A percentile compares a stretch with the other conserved stretches of the same genome.
phyloP scores from a whole-genome alignment of 2,888 invertebrate genomes.

The Amaurobius ferox region DNA sequence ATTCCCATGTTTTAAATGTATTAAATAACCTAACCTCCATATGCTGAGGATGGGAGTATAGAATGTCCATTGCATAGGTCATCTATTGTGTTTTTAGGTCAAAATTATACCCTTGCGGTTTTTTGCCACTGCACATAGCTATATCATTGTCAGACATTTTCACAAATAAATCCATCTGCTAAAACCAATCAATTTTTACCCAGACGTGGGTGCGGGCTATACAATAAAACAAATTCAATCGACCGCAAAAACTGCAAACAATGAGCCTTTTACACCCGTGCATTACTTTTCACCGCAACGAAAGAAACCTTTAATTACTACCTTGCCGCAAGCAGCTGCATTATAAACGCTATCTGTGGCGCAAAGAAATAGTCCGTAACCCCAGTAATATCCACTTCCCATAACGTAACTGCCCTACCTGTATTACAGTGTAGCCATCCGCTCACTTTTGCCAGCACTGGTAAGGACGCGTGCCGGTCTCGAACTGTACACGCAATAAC shows the following conservation, averaged over 20 bases:
- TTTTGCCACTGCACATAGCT: background rate
- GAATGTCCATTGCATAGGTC: too few species aligned
- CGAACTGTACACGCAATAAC: slow-evolving; percentile 18
- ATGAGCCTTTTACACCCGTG: background rate
- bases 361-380: slow-evolving; percentile 12
- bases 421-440: slow-evolving; percentile 11
- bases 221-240: slow-evolving; percentile 19
- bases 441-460: background rate
- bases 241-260: slow-evolving; percentile 51
- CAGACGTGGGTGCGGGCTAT: background rate
- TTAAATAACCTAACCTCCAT: too few species aligned
- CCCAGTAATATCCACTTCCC: slow-evolving; percentile 32
- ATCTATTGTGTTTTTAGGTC: background rate
- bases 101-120: background rate
- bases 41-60: too few species aligned
- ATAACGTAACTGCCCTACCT: slow-evolving; percentile 34
- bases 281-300: background rate
- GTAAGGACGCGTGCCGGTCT: background rate
- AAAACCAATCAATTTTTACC: background rate
- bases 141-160: background rate
- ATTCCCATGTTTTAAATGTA: too few species aligned
- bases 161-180: background rate
- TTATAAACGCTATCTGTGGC: slow-evolving; percentile 21
- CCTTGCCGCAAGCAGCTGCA: slow-evolving; percentile 25
- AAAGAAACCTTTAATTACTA: slow-evolving; percentile 45